phyloP scores from a whole-genome alignment of 2,888 invertebrate genomes.

The Lasioglossum oenotherae region DNA sequence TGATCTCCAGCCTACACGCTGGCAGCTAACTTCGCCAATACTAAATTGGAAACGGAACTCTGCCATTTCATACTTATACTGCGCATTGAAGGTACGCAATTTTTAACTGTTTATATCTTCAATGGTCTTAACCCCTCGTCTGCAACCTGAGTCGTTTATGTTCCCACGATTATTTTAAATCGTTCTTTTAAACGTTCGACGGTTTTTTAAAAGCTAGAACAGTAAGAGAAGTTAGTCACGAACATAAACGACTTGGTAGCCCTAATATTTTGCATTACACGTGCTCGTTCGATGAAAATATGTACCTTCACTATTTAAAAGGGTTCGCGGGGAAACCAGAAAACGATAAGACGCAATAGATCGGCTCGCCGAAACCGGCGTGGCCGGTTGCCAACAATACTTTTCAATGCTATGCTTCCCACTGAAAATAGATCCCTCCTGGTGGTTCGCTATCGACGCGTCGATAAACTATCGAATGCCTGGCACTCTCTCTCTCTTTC shows the following conservation, averaged over 20 bases:
- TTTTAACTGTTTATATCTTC: too few relatives aligned
- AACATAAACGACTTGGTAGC: background rate
- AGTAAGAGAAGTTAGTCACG: background rate
- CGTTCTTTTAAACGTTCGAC: background rate
- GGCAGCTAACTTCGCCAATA: too few relatives aligned
- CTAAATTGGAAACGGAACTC: too few relatives aligned
- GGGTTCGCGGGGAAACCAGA: background rate
- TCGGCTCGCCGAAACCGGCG: constrained; percentile 9
- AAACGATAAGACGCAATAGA: constrained; percentile 17
- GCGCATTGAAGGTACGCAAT: too few relatives aligned
- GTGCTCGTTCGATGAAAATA: background rate
- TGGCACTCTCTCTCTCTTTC: background rate
- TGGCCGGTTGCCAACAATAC: constrained; percentile 47
- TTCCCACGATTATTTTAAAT: too few relatives aligned
- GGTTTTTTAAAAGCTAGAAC: background rate
- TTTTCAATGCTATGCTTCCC: constrained; percentile 45
- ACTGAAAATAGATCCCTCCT: constrained; percentile 43
- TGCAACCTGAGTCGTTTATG: too few relatives aligned
- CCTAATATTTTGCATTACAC: background rate
- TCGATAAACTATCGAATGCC: background rate
- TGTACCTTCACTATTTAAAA: background rate
- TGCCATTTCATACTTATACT: too few relatives aligned
- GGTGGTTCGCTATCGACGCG: constrained; percentile 20
- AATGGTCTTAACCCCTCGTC: too few relatives aligned
- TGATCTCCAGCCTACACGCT: too few relatives aligned